A percentile compares a stretch with the other conserved stretches of the same genome.
phyloP scores from a whole-genome alignment of 2,113 vertebrate species.

The Geococcyx californianus region DNA sequence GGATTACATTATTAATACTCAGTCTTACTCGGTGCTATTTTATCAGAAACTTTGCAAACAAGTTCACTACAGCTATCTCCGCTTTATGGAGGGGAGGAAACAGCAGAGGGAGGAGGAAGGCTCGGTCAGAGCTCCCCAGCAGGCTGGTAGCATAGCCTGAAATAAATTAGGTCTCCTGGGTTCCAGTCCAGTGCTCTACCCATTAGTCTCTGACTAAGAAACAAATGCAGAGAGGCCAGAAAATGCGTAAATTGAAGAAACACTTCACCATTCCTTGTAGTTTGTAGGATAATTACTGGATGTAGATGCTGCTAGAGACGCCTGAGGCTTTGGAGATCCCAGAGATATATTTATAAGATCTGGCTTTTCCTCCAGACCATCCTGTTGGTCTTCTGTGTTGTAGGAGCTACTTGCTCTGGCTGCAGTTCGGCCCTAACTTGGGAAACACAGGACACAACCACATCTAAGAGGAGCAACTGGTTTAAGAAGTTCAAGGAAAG shows the following conservation, averaged over 20 bases:
- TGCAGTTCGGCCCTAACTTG: background rate
- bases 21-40: background rate
- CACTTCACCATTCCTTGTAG: background rate
- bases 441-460: background rate
- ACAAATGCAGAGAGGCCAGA: constrained; percentile 40
- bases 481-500: background rate
- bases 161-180: constrained; percentile 64
- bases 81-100: background rate
- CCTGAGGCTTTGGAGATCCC: constrained; percentile 12
- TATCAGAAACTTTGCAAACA: constrained; percentile 30
- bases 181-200: constrained; percentile 49
- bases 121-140: background rate
- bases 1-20: background rate
- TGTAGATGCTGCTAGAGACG: constrained; percentile 12
- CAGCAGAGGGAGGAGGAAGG: background rate
- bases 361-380: background rate
- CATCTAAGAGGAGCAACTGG: background rate
- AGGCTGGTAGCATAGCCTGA: constrained; percentile 12
- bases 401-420: background rate
- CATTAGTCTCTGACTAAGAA: constrained; percentile 63
- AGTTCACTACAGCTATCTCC: background rate
- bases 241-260: constrained; percentile 45
- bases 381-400: background rate
- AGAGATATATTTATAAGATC: background rate
- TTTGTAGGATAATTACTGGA: constrained; percentile 35